Evolutionary conservation across 92 coral and sea anemone species (phyloP).

Genomic region (Epizoanthus stellaris): DNA sequence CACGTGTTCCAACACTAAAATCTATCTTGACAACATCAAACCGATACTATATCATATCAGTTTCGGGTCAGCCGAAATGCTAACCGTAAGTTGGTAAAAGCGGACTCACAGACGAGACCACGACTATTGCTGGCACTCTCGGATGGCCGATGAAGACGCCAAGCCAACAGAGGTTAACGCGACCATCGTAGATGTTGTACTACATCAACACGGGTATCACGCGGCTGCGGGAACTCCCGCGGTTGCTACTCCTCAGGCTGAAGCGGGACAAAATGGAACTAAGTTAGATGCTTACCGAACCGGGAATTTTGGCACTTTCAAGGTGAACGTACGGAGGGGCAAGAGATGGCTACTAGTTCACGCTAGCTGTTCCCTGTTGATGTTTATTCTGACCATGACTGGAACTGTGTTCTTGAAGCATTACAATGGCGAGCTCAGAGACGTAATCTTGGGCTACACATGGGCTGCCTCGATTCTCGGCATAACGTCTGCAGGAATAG

Average conservation of each 20-base stretch:
- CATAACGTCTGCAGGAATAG: not conserved
- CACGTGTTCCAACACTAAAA: no score
- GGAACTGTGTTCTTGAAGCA: not conserved
- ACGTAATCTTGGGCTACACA: not conserved
- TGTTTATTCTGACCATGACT: conserved; percentile 3
- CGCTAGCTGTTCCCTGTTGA: conserved; percentile 10
- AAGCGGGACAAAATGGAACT: not conserved
- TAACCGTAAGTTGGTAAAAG: no score
- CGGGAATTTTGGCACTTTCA: conserved; percentile 18
- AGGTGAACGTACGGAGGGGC: not conserved
- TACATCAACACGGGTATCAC: conserved; percentile 7
- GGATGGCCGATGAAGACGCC: no score
- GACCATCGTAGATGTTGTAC: not conserved
- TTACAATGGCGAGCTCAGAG: not conserved
- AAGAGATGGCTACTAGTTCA: conserved; percentile 25
- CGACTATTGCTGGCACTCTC: no score
- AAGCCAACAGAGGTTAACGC: not conserved
- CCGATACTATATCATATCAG: no score
- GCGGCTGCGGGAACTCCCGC: not conserved
- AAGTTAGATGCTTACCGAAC: conserved; percentile 9
- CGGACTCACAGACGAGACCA: no score
- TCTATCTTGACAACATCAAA: no score
- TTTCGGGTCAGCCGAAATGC: no score
- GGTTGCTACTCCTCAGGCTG: not conserved
- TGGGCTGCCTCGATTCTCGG: conserved; percentile 26